A percentile compares a stretch with the other conserved stretches of the same genome.
These are phyloP conservation scores for Tolypeutes matacus DNA, from an alignment of 2,797 vertebrate genomes.

Conservation along the genomic window DNA sequence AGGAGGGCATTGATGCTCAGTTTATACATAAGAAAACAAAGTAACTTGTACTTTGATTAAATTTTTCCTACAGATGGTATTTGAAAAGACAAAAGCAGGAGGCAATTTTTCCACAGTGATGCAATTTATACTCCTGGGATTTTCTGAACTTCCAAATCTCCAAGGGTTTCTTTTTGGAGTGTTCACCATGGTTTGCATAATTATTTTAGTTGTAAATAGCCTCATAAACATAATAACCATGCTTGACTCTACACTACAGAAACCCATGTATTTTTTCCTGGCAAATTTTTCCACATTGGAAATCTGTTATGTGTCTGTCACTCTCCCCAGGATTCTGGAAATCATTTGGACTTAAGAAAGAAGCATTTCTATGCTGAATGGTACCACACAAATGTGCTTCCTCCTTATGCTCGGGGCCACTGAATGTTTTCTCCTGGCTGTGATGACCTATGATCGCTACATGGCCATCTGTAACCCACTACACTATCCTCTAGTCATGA, in stretches of 20 bases:
- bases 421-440: too few species aligned
- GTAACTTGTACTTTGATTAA: background rate
- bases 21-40: background rate
- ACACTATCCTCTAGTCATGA: constrained; percentile 12
- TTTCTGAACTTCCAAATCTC: too few species aligned
- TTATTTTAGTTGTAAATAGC: background rate
- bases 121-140: too few species aligned
- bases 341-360: constrained; percentile 58
- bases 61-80: background rate
- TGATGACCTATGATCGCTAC: constrained; percentile 60
- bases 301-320: too few species aligned
- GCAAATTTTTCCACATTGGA: too few species aligned
- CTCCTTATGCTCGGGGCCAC: background rate
- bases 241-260: background rate
- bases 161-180: too few species aligned
- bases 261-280: constrained; percentile 52
- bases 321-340: constrained; percentile 78
- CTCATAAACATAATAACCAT: background rate
- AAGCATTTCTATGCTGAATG: constrained; percentile 46
- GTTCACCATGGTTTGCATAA: background rate
- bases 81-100: background rate
- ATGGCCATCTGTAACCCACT: too few species aligned
- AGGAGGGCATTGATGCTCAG: background rate
- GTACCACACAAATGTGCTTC: constrained; percentile 45
- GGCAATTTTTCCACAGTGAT: background rate